A percentile compares a stretch with the other conserved stretches of the same genome.
phyloP scores from a whole-genome alignment of 2,888 invertebrate genomes.

The Tigriopus californicus region DNA sequence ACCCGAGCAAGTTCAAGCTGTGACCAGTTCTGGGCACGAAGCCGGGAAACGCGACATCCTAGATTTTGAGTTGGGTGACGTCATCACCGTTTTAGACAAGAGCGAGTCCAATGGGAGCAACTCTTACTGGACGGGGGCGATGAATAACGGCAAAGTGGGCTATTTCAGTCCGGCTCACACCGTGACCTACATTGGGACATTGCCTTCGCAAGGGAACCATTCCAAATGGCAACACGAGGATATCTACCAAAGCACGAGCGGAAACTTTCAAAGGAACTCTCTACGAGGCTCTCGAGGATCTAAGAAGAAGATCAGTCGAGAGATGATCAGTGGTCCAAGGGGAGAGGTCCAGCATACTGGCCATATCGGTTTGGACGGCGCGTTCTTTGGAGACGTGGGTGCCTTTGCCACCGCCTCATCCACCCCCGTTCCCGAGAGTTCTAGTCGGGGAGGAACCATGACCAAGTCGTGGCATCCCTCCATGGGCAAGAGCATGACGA shows the following conservation, averaged over 20 bases:
- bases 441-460: conserved; percentile 4
- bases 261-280: not conserved
- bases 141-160: conserved; percentile 75
- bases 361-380: conserved; percentile 91
- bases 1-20: conserved; percentile 80
- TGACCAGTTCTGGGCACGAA: conserved; percentile 24
- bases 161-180: conserved; percentile 74
- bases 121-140: conserved; percentile 57
- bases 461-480: conserved; percentile 14
- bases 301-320: conserved; percentile 35
- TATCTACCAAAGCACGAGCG: not conserved
- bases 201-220: conserved; percentile 25
- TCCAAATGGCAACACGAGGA: conserved; percentile 25
- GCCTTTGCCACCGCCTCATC: conserved; percentile 38
- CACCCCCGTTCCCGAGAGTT: conserved; percentile 15
- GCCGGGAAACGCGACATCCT: conserved; percentile 43
- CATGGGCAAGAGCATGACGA: conserved; percentile 52
- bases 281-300: not conserved
- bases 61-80: conserved; percentile 64
- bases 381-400: conserved; percentile 83
- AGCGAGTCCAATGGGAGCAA: conserved; percentile 24
- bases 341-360: conserved; percentile 89
- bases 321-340: conserved; percentile 92
- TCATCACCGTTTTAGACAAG: conserved; percentile 79
- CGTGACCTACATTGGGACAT: conserved; percentile 64